These are phyloP conservation scores for Characodon lateralis DNA, from an alignment of 2,797 vertebrate genomes.

Conservation along the genomic window DNA sequence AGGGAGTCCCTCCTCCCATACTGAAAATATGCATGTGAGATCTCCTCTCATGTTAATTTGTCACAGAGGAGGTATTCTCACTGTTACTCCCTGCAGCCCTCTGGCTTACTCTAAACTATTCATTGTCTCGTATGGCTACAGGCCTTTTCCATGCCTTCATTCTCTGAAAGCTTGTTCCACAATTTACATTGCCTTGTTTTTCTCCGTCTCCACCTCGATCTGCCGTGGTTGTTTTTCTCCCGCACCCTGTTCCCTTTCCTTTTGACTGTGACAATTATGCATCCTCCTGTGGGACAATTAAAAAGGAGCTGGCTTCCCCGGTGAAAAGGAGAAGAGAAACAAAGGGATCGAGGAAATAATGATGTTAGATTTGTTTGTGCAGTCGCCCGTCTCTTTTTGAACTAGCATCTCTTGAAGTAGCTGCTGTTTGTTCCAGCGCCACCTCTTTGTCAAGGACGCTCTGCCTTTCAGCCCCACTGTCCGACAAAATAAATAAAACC, in stretches of 20 bases:
- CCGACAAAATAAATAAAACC: conserved; percentile 44
- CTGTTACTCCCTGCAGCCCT: conserved; percentile 52
- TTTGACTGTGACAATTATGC: conserved; percentile 55
- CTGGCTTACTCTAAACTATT: conserved; percentile 54
- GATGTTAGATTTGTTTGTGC: conserved; percentile 51
- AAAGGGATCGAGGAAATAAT: conserved; percentile 53
- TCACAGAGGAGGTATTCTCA: conserved; percentile 49
- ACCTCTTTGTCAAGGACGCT: conserved; percentile 53
- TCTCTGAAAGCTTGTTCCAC: conserved; percentile 43
- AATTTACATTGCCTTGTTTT: conserved; percentile 57
- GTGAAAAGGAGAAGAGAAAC: conserved; percentile 10
- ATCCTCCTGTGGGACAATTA: conserved; percentile 76
- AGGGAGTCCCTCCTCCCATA: conserved; percentile 59
- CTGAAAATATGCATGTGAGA: conserved; percentile 62
- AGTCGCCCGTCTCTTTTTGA: conserved; percentile 51
- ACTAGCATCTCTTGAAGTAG: conserved; percentile 53
- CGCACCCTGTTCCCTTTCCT: conserved; percentile 23
- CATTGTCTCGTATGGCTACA: conserved; percentile 26
- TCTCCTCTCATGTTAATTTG: conserved; percentile 75
- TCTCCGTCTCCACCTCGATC: conserved; percentile 24
- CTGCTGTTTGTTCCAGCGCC: conserved; percentile 45
- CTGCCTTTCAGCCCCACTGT: conserved; percentile 51
- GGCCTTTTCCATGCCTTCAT: conserved; percentile 15
- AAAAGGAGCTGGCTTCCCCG: conserved; percentile 50
- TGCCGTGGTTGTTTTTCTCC: conserved; percentile 21